phyloP scores from a whole-genome alignment of 2,888 invertebrate species.

The Melanchra persicariae region DNA sequence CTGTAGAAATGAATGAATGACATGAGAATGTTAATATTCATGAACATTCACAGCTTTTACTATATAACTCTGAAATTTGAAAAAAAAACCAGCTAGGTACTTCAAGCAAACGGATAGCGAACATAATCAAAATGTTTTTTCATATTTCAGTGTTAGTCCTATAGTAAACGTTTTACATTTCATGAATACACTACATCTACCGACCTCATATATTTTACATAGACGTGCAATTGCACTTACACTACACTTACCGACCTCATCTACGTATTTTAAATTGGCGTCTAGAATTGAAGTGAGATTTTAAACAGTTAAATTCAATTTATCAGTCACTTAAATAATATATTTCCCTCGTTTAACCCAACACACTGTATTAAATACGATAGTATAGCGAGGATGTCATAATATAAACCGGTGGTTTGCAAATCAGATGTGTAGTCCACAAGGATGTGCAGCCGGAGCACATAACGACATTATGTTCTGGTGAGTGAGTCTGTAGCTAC shows the following conservation, averaged over 20 bases:
- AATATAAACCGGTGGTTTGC: slow-evolving; percentile 10
- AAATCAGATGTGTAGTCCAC: slow-evolving; percentile 16
- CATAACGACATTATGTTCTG: slow-evolving; percentile 32
- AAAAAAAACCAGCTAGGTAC: not conserved
- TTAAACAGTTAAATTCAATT: not conserved
- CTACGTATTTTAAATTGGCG: not conserved
- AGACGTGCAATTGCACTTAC: too few relatives aligned
- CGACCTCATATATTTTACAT: too few relatives aligned
- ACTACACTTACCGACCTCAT: too few relatives aligned
- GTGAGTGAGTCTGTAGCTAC: slow-evolving; percentile 21
- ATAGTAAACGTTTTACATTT: too few relatives aligned
- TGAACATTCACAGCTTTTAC: not conserved
- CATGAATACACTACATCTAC: too few relatives aligned
- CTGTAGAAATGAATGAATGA: not conserved
- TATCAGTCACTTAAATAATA: not conserved
- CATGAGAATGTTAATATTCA: too few relatives aligned
- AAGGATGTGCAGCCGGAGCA: slow-evolving; percentile 15
- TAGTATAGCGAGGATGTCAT: not conserved
- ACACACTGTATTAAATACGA: not conserved
- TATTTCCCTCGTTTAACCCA: not conserved
- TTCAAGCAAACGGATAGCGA: not conserved
- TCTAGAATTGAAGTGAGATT: not conserved
- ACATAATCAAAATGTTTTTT: too few relatives aligned
- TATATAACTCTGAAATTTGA: not conserved
- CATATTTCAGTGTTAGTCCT: too few relatives aligned